phyloP scores from a whole-genome alignment of 2,888 invertebrate genomes.

The Caenorhabditis plicata region DNA sequence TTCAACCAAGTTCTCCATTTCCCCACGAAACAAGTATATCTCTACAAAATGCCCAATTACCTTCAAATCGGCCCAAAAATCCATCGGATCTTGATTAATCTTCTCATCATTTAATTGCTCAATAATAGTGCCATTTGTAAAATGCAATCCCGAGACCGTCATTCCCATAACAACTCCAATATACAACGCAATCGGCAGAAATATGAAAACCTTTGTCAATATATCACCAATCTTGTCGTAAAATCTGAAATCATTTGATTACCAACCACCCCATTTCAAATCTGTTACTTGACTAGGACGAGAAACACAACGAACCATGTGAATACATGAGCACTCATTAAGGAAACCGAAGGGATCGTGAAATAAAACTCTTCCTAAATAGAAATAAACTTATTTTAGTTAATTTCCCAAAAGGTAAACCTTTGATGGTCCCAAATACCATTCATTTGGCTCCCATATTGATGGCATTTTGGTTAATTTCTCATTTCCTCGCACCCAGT shows the following conservation, averaged over 20 bases:
- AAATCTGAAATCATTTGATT: conserved; percentile 2
- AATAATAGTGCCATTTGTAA: conserved; percentile 4
- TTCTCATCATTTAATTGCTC: conserved; percentile 16
- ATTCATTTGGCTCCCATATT: conserved; percentile 43
- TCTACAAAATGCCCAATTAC: conserved; percentile 9
- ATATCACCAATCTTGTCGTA: conserved; percentile 26
- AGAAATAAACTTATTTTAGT: neutral
- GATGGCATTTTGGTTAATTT: conserved; percentile 8
- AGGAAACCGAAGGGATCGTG: conserved; percentile 28
- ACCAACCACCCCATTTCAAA: neutral
- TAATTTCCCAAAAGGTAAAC: neutral
- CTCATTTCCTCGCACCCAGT: conserved; percentile 28
- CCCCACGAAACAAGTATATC: too few species aligned
- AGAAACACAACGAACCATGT: conserved; percentile 33
- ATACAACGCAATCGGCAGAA: conserved; percentile 32
- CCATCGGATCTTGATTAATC: conserved; percentile 34
- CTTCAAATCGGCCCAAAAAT: conserved; percentile 46
- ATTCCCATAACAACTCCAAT: conserved; percentile 29
- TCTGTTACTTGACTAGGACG: conserved; percentile 24
- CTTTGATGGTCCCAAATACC: conserved; percentile 38
- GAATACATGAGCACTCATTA: conserved; percentile 21
- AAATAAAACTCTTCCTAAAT: conserved; percentile 27
- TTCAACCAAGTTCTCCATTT: too few species aligned
- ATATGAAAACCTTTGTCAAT: conserved; percentile 27
- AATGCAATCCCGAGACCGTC: conserved; percentile 25